Evolutionary conservation across 1,140 invertebrate genomes (phyloP), one percentile per base, ranked within the genome.

Genomic region (Cyclargus thomasi): DNA sequence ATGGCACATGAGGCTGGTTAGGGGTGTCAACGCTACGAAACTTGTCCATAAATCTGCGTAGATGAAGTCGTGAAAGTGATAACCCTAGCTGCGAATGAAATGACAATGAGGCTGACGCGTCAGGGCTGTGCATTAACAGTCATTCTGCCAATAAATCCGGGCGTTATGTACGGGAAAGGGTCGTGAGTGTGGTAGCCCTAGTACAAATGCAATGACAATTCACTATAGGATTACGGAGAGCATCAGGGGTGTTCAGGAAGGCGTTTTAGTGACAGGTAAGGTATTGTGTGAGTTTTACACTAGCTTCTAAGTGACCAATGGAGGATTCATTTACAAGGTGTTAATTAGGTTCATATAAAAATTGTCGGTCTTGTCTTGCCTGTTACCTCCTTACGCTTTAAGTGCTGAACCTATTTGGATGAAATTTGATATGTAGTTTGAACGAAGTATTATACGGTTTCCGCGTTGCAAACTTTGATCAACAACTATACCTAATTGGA

Each of bases 191-290:
- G 39, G 39, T 47, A 47, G 8, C 39, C 39, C 39, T 47, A 47
- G 39, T 47, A 47, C 39, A 47, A 47, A 47, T 47, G 39, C 39
- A 47, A 47, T 47, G 39, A 47, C 39, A 47, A 47, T 47, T 47
- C 39, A 47, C 39, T 47, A 47, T 47, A 16, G 39, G 39, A 47
- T 47, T 47, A 47, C 39, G 39, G 20, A 67, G 18, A 18, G 65
- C 17, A 29, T 63, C 23, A 35, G 22, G 62, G n/a, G n/a, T 29
- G 29, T 4, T 14, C 23, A 63, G 14, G 29, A 10, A 63, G 39
- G 18, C 8, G 39, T 65, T 14, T 53, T 53, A 59, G 57, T 59
- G 17, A 29, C 29, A 29, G 29, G 29, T 29, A 7, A 29, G 29
- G 29, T 29, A 29, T 29, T 29, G 29, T 29, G 29, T 7, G 2